Evolutionary conservation across 2,888 invertebrate species (phyloP), one percentile per base, ranked within the genome.

Genomic region (Dichetophora obliterata): DNA sequence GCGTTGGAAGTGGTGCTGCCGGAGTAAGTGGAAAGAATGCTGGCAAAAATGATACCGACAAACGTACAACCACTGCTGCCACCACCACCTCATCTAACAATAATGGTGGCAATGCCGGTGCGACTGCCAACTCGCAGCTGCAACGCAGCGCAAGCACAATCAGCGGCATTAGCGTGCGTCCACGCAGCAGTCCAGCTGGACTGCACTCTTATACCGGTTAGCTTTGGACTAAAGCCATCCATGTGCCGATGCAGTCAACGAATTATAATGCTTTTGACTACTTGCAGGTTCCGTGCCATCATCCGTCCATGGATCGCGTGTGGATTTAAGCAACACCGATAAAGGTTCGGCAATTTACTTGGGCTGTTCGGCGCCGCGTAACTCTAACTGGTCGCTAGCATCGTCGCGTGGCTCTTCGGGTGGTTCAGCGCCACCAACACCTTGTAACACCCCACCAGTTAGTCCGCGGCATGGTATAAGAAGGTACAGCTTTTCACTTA

Each of bases 121-220:
- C 71, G 16, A 73, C 71, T 24, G 82, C 77, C 11, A 72, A 77
- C 22, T 31, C 77, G 16, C 31, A 80, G 16, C 81, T 88, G 34
- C 87, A 88, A 75, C 85, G 89, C 66, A 90, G 89, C 81, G 85
- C 88, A 75, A 89, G 89, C 82, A 89, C 88, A 27, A 84, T 88
- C n/a, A 88, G 88, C 80, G 87, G 87, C 3, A 83, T 88, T 72
- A 82, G 83, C 65, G 91, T 92, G 83, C 90, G 95, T 81, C 95
- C 95, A 1, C 90, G 94, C 81, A 95, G 95, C 70, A 94, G 94
- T 79, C 95, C 95, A 5, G 93, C 94, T 14, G 95, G 95, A n/a
- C 90, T 95, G 77, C 92, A 93, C 86, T 93, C 93, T 82, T 95
- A 94, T 84, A 94, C 94, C 81, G 93, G 93, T 88, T 34, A 61